phyloP scores from a whole-genome alignment of 1,140 invertebrate species.

The Drosophila funebris region DNA sequence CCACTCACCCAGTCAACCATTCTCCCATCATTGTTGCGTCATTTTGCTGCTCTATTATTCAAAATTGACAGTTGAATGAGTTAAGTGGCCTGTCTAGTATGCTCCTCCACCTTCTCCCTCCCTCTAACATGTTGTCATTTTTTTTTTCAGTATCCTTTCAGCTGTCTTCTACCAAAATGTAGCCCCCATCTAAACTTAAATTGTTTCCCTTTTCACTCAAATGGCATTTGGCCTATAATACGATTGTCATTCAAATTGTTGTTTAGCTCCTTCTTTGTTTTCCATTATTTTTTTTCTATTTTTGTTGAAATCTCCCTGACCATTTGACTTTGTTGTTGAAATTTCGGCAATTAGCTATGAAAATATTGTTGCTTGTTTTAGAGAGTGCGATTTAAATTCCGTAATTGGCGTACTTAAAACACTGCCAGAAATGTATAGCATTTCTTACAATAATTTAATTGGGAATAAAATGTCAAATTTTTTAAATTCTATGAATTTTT shows the following conservation, averaged over 20 bases:
- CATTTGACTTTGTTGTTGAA: slow-evolving; percentile 27
- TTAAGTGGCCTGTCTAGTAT: slow-evolving; percentile 61
- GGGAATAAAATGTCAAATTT: not conserved
- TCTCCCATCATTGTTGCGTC: slow-evolving; percentile 62
- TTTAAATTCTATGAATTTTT: too few species aligned
- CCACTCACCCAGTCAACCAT: not conserved
- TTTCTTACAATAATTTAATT: too few species aligned
- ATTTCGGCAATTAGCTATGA: slow-evolving; percentile 67
- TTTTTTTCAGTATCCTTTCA: slow-evolving; percentile 36
- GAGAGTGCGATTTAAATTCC: not conserved
- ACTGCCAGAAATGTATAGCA: not conserved
- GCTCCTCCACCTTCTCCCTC: slow-evolving; percentile 15
- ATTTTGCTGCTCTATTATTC: slow-evolving; percentile 79
- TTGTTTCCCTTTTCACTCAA: slow-evolving; percentile 64
- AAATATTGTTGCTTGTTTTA: slow-evolving; percentile 47
- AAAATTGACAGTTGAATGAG: slow-evolving; percentile 80
- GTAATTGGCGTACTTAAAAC: not conserved
- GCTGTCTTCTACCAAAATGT: slow-evolving; percentile 35
- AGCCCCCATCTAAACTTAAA: not conserved
- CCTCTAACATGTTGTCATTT: not conserved
- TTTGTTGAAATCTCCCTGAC: not conserved
- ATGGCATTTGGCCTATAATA: slow-evolving; percentile 48
- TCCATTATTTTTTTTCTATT: slow-evolving; percentile 16
- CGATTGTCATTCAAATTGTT: slow-evolving; percentile 40
- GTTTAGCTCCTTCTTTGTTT: slow-evolving; percentile 16